These are phyloP conservation scores for Tiphia femorata DNA, from an alignment of 2,888 invertebrate species.

Conservation along the genomic window DNA sequence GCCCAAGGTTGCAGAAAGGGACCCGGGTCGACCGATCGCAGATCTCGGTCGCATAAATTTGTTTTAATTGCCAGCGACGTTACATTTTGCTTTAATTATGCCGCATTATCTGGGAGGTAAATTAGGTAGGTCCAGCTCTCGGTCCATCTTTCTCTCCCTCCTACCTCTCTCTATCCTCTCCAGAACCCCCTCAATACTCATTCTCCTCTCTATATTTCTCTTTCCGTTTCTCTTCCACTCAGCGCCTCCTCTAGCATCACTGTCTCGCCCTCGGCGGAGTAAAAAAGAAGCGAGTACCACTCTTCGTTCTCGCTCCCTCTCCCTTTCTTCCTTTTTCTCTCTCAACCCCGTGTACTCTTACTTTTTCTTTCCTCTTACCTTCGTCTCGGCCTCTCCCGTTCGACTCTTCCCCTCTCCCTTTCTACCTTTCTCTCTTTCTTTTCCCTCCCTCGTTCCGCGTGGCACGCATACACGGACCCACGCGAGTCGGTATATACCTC, in stretches of 20 bases:
- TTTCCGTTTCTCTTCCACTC: slow-evolving; percentile 25
- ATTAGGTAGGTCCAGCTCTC: slow-evolving; percentile 68
- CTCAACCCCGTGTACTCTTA: not conserved
- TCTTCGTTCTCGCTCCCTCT: not conserved
- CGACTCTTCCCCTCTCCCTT: not conserved
- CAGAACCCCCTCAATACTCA: slow-evolving; percentile 11
- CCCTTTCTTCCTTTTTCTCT: not conserved
- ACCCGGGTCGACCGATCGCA: slow-evolving; percentile 65
- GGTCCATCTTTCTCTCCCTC: slow-evolving; percentile 52
- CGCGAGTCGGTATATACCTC: slow-evolving; percentile 40
- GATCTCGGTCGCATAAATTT: slow-evolving; percentile 70
- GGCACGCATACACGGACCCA: slow-evolving; percentile 31
- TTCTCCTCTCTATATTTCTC: slow-evolving; percentile 12
- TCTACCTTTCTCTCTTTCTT: not conserved
- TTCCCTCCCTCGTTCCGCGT: not conserved
- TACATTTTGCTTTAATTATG: slow-evolving; percentile 70
- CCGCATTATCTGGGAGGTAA: slow-evolving; percentile 70
- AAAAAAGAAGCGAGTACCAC: slow-evolving; percentile 22
- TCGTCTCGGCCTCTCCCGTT: not conserved
- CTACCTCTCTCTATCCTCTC: slow-evolving; percentile 21
- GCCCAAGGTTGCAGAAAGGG: slow-evolving; percentile 45
- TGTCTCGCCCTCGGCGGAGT: slow-evolving; percentile 31
- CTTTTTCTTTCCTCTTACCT: too few relatives aligned
- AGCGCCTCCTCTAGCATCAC: slow-evolving; percentile 23
- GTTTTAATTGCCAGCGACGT: slow-evolving; percentile 70